Evolutionary conservation across 1,140 invertebrate genomes (phyloP), one percentile per base, ranked within the genome.

Genomic region (Drosophila sulfurigaster): DNA sequence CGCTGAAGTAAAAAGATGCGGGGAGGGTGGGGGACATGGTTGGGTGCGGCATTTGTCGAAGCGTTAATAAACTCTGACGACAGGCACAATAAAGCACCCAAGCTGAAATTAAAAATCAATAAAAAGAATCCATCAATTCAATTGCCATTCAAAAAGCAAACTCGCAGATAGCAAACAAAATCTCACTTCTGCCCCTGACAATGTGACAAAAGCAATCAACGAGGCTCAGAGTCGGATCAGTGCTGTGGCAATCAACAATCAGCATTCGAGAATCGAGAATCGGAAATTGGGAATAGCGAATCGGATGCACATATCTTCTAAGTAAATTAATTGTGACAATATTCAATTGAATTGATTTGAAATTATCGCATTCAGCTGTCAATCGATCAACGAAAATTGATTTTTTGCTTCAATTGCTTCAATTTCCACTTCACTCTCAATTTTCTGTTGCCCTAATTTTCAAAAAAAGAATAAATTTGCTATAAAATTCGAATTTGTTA

Each of bases 261-360:
- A 28, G 8, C 57, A 16, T 11, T 32, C 11, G 6, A 35, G 49
- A 56, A 35, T 64, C 59, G 57, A 15, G 30, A 32, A 32, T 6
- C 30, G 30, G 30, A 5, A 32, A 32, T 38, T 8, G 35, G 10
- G 8, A 38, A n/a, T n/a, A n/a, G n/a, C n/a, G n/a, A n/a, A 48
- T 69, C 65, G 62, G 16, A 30, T 59, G 30, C 16, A 59, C 41
- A 73, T 81, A 76, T 89, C 85, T 83, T 59, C 72, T 85, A 79
- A 85, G 88, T 81, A 85, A 88, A 88, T 88, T 88, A 88, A 89
- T 88, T 89, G 85, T 85, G 85, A 85, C 85, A 89, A 89, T 85
- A 89, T 81, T 89, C 85, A 88, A 88, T 89, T 89, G 85, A 88
- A 89, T 89, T 85, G 85, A 88, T 88, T 88, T 78, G 66, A 85